Percentiles rank a stretch among this genome's conserved stretches.
These are phyloP conservation scores for Enteromius thamalakanensis DNA, from an alignment of 2,797 vertebrate species.

Conservation along the genomic window DNA sequence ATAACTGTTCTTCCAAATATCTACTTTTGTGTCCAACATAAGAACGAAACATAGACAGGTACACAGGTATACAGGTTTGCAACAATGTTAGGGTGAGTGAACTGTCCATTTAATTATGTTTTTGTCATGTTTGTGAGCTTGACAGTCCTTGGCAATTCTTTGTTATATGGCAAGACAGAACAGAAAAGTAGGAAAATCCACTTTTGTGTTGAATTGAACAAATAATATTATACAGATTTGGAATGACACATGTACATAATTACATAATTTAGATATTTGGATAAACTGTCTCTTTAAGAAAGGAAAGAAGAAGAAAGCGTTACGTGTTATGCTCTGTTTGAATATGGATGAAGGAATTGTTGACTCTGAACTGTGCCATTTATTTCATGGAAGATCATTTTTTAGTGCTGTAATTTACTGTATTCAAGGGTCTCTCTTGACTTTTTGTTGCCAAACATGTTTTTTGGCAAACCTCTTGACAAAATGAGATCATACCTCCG, in stretches of 20 bases:
- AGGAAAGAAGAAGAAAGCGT: conserved; percentile 1
- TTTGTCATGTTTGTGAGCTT: not conserved
- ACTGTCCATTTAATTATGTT: not conserved
- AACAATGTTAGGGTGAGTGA: too few relatives aligned
- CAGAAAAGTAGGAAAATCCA: not conserved
- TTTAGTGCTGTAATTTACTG: conserved; percentile 42
- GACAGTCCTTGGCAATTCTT: too few relatives aligned
- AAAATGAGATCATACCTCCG: conserved; percentile 44
- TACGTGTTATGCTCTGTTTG: conserved; percentile 29
- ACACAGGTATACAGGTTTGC: too few relatives aligned
- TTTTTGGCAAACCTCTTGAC: conserved; percentile 32
- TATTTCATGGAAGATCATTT: conserved; percentile 35
- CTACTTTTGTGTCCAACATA: too few relatives aligned
- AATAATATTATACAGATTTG: not conserved
- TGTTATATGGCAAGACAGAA: not conserved
- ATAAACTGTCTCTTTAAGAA: conserved; percentile 20
- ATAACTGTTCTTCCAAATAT: too few relatives aligned
- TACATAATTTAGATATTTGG: not conserved
- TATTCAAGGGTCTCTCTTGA: conserved; percentile 31
- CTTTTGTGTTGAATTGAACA: not conserved
- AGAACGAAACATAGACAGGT: too few relatives aligned
- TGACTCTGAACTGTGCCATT: conserved; percentile 31
- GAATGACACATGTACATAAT: not conserved
- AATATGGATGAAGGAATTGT: conserved; percentile 20
- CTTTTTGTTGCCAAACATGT: conserved; percentile 38